phyloP scores from a whole-genome alignment of 2,797 vertebrate species.

The Vipera latastei region DNA sequence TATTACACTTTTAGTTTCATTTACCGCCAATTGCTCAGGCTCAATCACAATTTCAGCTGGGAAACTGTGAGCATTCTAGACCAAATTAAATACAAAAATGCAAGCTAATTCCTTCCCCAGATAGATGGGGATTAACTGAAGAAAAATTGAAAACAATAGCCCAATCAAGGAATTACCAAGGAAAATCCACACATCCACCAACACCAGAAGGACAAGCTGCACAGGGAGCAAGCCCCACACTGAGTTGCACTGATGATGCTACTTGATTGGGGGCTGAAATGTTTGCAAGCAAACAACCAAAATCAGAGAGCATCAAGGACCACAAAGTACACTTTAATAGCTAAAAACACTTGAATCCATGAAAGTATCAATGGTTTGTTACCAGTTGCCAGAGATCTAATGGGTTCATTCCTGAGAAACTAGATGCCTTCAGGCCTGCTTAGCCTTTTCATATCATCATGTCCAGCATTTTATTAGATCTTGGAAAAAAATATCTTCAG shows the following conservation, averaged over 20 bases:
- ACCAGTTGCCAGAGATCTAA: constrained; percentile 26
- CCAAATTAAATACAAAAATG: not conserved
- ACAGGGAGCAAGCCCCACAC: not conserved
- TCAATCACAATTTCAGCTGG: not conserved
- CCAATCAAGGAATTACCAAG: not conserved
- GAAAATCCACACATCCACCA: not conserved
- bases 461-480: constrained; percentile 30
- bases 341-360: constrained; percentile 28
- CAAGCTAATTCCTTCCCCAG: not conserved
- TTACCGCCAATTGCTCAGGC: constrained; percentile 26
- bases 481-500: constrained; percentile 39
- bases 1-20: constrained; percentile 49
- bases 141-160: not conserved
- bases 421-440: constrained; percentile 13
- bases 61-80: not conserved
- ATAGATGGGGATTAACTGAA: not conserved
- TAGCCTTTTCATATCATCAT: constrained; percentile 37
- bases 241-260: not conserved
- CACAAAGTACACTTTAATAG: constrained; percentile 39
- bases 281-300: not conserved
- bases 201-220: not conserved
- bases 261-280: not conserved
- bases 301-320: not conserved
- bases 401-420: constrained; percentile 24
- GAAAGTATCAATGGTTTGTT: constrained; percentile 47